Base-by-base conservation (phyloP, 2,888 invertebrate species). In the Tetanocera ferruginea region DNA sequence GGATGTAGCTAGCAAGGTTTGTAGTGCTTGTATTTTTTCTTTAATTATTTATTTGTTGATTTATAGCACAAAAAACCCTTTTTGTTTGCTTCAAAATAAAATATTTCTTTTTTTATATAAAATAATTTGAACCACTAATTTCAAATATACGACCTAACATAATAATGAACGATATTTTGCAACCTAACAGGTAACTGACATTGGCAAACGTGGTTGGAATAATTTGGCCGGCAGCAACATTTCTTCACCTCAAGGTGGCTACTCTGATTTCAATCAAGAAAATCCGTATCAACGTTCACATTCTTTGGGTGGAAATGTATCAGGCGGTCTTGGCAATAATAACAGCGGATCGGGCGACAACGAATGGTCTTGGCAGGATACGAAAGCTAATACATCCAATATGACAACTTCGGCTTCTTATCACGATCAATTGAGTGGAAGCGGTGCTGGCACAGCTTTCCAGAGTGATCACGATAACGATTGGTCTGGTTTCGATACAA, bases 191-290 rank as follows among this genome's bases (percentile, higher is more conserved):
- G 92, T 94, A 82, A 91, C 93, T 19, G 94, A 94, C 85, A 90
- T 94, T 76, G 92, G 94, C 34, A 92, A 93, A 86, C 92, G 92
- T 85, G 94, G 94, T 37, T 94, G 94, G 93, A 91, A 90, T 81
- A 92, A 92, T 81, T 89, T 93, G 75, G 89, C 91, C 14, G 92
- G 92, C n/a, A 91, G 90, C 80, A 92, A 92, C 86, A 89, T 90
- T 55, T 88, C 91, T 6, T 89, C 90, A 23, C 90, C 88, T 11
- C 86, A 86, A 57, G 85, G 87, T 49, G 86, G 87, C 19, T 89
- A 89, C 82, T 86, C 85, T 51, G 89, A 89, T 78, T 87, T 86
- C 67, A 85, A 85, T 76, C 78, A 83, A 19, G 86, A 87, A 62
- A 86, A 81, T 71, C 83, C 85, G 28, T 89, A 89, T 81, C 90